Conservation (phyloP, 2,797 vertebrate genomes). For the Coccyzus lansbergi region DNA sequence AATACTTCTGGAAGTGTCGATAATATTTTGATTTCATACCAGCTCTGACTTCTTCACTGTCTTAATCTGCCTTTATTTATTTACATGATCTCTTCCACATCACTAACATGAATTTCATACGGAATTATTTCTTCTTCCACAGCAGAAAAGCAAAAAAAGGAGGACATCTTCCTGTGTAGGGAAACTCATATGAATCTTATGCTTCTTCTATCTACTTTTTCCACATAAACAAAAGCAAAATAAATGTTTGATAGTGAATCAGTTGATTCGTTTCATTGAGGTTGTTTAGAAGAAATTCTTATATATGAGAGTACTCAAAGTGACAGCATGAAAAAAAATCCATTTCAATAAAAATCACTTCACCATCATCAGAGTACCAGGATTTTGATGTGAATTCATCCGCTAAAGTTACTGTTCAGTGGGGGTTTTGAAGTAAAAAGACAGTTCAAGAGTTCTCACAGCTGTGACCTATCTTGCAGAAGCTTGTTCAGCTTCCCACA, state of each 20-base stretch:
- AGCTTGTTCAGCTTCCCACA: constrained; percentile 34
- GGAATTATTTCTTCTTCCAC: neutral
- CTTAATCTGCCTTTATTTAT: neutral
- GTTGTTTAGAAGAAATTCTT: constrained; percentile 39
- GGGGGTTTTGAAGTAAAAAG: neutral
- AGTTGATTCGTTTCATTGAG: constrained; percentile 24
- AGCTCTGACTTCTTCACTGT: neutral
- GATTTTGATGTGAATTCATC: constrained; percentile 14
- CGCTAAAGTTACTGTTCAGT: neutral
- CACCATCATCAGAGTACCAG: constrained; percentile 2
- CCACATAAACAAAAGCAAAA: constrained; percentile 33
- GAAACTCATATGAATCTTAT: neutral
- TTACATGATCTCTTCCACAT: neutral
- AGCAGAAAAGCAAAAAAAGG: neutral
- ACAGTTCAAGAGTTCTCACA: constrained; percentile 5
- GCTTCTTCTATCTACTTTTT: constrained; percentile 32
- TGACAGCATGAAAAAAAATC: neutral
- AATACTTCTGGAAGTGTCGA: neutral
- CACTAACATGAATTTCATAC: neutral
- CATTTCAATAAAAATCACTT: neutral
- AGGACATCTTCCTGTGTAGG: neutral
- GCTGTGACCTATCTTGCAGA: constrained; percentile 18
- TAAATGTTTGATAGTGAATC: constrained; percentile 43
- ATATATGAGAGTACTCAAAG: neutral
- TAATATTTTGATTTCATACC: neutral